Conservation (phyloP, 2,113 vertebrate genomes). For the Labrus mixtus region DNA sequence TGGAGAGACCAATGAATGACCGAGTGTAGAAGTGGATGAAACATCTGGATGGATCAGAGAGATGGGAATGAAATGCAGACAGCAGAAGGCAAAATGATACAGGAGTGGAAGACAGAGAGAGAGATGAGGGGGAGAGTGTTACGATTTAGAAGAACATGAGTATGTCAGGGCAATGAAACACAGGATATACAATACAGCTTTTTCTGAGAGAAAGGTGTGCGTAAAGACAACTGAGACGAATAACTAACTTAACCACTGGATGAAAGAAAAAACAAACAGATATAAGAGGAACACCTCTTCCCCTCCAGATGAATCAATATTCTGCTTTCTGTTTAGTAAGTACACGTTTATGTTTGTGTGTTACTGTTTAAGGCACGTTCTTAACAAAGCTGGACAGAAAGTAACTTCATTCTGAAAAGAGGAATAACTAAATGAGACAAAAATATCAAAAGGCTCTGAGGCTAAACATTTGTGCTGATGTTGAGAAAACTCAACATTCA, state of each 20-base stretch:
- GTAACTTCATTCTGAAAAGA: not conserved
- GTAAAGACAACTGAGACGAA: too few relatives aligned
- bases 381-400: not conserved
- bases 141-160: too few relatives aligned
- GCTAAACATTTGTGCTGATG: constrained; percentile 6
- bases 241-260: too few relatives aligned
- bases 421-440: constrained; percentile 7
- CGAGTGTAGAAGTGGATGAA: constrained; percentile 30
- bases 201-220: too few relatives aligned
- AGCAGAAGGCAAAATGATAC: constrained; percentile 19
- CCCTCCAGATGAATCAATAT: too few relatives aligned
- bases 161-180: too few relatives aligned
- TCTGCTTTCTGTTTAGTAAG: not conserved
- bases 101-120: constrained; percentile 14
- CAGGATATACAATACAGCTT: too few relatives aligned
- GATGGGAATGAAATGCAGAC: constrained; percentile 22
- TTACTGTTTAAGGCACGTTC: not conserved
- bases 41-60: constrained; percentile 56
- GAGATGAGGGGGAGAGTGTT: not conserved
- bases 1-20: constrained; percentile 26
- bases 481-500: constrained; percentile 4
- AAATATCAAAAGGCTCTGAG: constrained; percentile 15
- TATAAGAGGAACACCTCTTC: too few relatives aligned
- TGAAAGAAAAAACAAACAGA: too few relatives aligned
- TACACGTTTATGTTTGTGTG: not conserved